A percentile compares a stretch with the other conserved stretches of the same genome.
Conservation (phyloP, 2,888 invertebrate species). For the Steinernema carpocapsae region DNA sequence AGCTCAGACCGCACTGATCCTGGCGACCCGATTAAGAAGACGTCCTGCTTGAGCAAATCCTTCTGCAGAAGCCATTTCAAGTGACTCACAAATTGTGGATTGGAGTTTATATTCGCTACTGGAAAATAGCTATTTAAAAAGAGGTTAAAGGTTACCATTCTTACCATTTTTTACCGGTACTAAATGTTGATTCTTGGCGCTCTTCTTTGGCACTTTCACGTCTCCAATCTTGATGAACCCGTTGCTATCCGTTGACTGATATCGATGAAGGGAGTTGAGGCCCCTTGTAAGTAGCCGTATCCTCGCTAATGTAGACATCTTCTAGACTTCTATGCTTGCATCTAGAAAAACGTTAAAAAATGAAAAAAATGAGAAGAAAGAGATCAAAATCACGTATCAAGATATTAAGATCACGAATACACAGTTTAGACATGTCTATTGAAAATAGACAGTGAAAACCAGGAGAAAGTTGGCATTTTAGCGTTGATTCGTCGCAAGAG, state of each 20-base stretch:
- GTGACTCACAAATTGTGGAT: slow-evolving; percentile 72
- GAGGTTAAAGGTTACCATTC: background rate
- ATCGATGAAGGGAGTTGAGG: background rate
- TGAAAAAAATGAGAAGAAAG: background rate
- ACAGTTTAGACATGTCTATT: too few species aligned
- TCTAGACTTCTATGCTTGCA: background rate
- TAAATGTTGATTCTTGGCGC: slow-evolving; percentile 78
- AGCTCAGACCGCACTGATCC: slow-evolving; percentile 82
- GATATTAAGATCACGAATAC: background rate
- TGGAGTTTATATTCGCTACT: background rate
- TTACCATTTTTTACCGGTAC: slow-evolving; percentile 83
- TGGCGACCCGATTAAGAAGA: slow-evolving; percentile 89
- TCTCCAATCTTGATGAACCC: slow-evolving; percentile 55
- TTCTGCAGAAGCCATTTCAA: slow-evolving; percentile 96
- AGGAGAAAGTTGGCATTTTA: too few species aligned
- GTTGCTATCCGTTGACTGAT: background rate
- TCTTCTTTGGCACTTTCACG: slow-evolving; percentile 46
- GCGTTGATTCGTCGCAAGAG: too few species aligned
- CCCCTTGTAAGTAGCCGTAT: background rate
- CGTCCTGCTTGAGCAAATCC: slow-evolving; percentile 88
- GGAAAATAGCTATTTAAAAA: background rate
- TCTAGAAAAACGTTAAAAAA: background rate
- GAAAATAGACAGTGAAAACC: too few species aligned
- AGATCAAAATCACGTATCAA: background rate
- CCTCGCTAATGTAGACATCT: slow-evolving; percentile 5